Percentiles rank a stretch among this genome's conserved stretches.
These are phyloP conservation scores for Pseudomyrmex concolor DNA, from an alignment of 1,140 invertebrate species.

Conservation along the genomic window DNA sequence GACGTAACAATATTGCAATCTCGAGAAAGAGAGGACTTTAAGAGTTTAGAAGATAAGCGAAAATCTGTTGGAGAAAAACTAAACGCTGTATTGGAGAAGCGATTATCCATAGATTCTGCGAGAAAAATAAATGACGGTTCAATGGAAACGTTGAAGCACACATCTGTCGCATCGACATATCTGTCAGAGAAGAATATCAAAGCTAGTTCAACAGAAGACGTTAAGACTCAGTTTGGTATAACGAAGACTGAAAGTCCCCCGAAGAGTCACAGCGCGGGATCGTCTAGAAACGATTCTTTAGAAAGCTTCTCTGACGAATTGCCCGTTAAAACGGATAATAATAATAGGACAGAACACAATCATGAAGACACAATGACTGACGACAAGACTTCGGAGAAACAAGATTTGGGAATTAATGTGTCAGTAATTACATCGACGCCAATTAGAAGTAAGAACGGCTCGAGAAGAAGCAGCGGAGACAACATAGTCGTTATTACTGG, in stretches of 20 bases:
- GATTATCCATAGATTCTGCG: slow-evolving; percentile 77
- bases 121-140: slow-evolving; percentile 69
- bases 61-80: slow-evolving; percentile 83
- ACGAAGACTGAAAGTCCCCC: slow-evolving; percentile 67
- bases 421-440: slow-evolving; percentile 84
- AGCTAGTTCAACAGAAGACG: slow-evolving; percentile 79
- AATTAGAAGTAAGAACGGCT: slow-evolving; percentile 78
- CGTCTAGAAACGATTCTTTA: slow-evolving; percentile 80
- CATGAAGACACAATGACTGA: slow-evolving; percentile 69
- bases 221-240: slow-evolving; percentile 75
- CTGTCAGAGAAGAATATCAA: slow-evolving; percentile 74
- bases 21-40: slow-evolving; percentile 65
- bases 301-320: slow-evolving; percentile 77
- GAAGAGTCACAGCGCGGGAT: slow-evolving; percentile 79
- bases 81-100: slow-evolving; percentile 83
- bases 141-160: slow-evolving; percentile 65
- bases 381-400: slow-evolving; percentile 53
- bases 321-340: slow-evolving; percentile 44
- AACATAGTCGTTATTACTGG: slow-evolving; percentile 83
- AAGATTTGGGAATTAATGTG: slow-evolving; percentile 77
- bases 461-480: slow-evolving; percentile 77
- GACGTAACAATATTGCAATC: slow-evolving; percentile 61
- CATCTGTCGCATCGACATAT: slow-evolving; percentile 47
- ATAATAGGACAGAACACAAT: slow-evolving; percentile 61
- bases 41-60: slow-evolving; percentile 81